Percentiles rank a stretch among this genome's conserved stretches.
phyloP scores from a whole-genome alignment of 2,797 vertebrate genomes.

The Karalla daura region DNA sequence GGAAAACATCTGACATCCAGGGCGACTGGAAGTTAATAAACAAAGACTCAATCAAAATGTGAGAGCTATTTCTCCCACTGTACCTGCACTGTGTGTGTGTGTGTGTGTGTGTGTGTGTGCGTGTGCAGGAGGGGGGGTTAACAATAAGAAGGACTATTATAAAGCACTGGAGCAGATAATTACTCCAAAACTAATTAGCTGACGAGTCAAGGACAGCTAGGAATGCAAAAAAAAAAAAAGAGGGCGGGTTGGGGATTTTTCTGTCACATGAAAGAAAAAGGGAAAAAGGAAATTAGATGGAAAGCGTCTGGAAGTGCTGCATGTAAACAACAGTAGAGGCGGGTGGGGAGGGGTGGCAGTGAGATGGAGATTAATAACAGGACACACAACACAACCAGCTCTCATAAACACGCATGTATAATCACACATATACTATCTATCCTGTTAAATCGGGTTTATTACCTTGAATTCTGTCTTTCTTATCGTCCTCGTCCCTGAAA shows the following conservation, averaged over 20 bases:
- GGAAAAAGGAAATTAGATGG: constrained; percentile 66
- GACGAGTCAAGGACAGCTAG: constrained; percentile 75
- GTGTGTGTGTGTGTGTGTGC: no score
- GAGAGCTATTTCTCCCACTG: constrained; percentile 6
- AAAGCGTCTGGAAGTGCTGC: constrained; percentile 62
- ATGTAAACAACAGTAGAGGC: constrained; percentile 58
- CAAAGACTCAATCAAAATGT: constrained; percentile 20
- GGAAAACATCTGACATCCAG: not conserved
- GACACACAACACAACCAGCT: constrained; percentile 19
- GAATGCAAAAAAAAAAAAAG: constrained; percentile 40
- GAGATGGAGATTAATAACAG: constrained; percentile 72
- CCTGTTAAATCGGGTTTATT: constrained; percentile 6
- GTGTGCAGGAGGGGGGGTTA: no score
- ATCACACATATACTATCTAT: not conserved
- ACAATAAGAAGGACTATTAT: constrained; percentile 65
- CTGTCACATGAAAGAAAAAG: constrained; percentile 32
- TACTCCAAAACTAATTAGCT: constrained; percentile 81
- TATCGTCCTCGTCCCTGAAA: no score
- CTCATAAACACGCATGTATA: not conserved
- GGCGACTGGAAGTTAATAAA: not conserved
- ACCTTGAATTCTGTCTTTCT: not conserved
- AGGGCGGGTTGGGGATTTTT: not conserved
- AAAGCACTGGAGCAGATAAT: constrained; percentile 80
- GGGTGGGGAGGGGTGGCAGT: constrained; percentile 34
- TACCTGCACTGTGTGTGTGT: constrained; percentile 18